phyloP scores from a whole-genome alignment of 2,113 vertebrate genomes.

The Pomatorhinus ruficollis region DNA sequence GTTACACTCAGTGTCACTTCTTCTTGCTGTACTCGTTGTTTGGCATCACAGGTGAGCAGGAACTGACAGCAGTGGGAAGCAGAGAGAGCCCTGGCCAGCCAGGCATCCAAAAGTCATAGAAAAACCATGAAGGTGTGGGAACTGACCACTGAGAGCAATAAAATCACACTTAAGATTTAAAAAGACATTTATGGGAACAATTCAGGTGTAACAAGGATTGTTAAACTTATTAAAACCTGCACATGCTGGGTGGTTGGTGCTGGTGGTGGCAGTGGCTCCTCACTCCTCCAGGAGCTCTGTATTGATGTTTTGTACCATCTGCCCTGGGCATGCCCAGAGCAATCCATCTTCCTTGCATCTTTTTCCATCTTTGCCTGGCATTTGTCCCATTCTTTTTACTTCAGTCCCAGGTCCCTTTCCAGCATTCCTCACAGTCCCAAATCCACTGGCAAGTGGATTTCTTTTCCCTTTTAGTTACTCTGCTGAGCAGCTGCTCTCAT shows the following conservation, averaged over 20 bases:
- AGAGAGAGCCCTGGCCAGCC: neutral
- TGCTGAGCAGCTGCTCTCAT: neutral
- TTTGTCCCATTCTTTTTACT: neutral
- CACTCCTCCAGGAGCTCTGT: neutral
- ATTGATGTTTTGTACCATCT: neutral
- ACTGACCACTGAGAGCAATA: neutral
- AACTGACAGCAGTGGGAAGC: neutral
- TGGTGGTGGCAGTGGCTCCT: neutral
- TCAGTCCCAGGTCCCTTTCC: neutral
- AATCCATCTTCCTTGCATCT: neutral
- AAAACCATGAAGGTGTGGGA: neutral
- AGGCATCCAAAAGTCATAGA: neutral
- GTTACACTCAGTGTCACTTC: neutral
- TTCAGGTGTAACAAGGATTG: neutral
- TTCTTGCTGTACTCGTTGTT: neutral
- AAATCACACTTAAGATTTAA: neutral
- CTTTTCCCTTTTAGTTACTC: neutral
- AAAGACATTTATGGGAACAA: neutral
- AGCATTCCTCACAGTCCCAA: neutral
- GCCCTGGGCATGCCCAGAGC: neutral
- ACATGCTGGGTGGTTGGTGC: neutral
- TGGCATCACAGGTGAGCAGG: neutral
- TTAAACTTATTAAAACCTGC: neutral
- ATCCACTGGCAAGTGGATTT: neutral
- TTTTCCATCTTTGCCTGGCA: neutral